Percentiles rank a stretch among this genome's conserved stretches.
Conservation (phyloP, 2,113 vertebrate species). For the Ictidomys tridecemlineatus region DNA sequence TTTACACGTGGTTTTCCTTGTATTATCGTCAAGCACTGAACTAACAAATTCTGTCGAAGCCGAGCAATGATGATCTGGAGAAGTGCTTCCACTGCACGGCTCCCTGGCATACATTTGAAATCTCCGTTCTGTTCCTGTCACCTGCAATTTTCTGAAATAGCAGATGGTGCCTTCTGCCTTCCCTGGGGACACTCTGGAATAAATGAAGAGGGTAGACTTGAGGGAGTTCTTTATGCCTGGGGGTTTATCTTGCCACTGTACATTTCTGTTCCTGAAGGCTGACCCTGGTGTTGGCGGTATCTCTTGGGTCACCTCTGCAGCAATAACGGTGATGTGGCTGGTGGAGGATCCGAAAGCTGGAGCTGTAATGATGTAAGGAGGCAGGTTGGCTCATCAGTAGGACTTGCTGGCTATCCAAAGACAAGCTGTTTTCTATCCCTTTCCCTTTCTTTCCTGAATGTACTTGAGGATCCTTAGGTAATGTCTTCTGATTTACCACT, state of each 20-base stretch:
- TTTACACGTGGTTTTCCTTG: neutral
- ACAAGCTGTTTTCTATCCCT: slow-evolving; percentile 49
- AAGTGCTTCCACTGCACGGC: slow-evolving; percentile 33
- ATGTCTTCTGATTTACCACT: slow-evolving; percentile 68
- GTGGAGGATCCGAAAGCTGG: neutral
- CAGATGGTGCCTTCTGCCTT: slow-evolving; percentile 27
- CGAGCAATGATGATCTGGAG: neutral
- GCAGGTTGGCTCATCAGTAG: slow-evolving; percentile 48
- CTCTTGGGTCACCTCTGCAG: neutral
- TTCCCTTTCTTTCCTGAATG: slow-evolving; percentile 45
- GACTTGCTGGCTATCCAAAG: slow-evolving; percentile 62
- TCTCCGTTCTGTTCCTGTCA: slow-evolving; percentile 72
- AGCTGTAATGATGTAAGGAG: slow-evolving; percentile 29
- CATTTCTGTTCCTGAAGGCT: neutral
- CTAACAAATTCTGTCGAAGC: neutral
- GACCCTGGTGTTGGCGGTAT: neutral
- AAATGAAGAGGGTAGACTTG: slow-evolving; percentile 53
- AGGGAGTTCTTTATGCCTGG: slow-evolving; percentile 64
- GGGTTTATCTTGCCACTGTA: slow-evolving; percentile 21
- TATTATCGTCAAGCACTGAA: neutral
- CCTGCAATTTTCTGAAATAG: slow-evolving; percentile 57
- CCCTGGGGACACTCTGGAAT: neutral
- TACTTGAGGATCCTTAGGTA: slow-evolving; percentile 66
- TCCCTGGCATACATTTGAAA: slow-evolving; percentile 10
- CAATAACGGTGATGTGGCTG: neutral